Evolutionary conservation across 2,113 vertebrate species (phyloP), one percentile per base, ranked within the genome.

Genomic region (Hyaena hyaena): DNA sequence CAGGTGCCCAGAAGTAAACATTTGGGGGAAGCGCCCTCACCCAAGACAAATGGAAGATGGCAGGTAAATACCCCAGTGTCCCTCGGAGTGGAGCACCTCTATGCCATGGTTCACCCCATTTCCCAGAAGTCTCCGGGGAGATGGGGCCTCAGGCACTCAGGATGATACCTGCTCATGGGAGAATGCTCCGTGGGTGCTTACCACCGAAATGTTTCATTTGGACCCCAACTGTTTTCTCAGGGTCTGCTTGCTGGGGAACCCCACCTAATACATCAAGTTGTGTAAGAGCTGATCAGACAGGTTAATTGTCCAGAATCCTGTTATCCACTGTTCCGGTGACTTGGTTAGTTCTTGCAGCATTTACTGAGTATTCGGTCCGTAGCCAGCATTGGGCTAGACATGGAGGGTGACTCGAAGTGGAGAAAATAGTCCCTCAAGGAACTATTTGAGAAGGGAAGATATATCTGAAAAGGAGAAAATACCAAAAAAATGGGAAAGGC

Each of bases 121-220:
- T 93, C 79, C 87, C 61, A 79, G 66, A 95, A 48, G 15, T 16
- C 19, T 45, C 53, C 35, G 14, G 89, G 0, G 17, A 63, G 19
- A 8, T 2, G 17, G 26, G 23, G 9, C 45, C 86, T 26, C 39
- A 15, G 33, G 45, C 10, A 4, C 92, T 79, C 8, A 12, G 82
- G 63, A 45, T 24, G 19, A 35, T 33, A 63, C 31, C 48, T 9
- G 23, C 23, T 74, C 63, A 0, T 14, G 23, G 71, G 61, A 3
- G 11, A 3, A 10, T 2, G 19, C 58, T 53, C 0, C 1, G 1
- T 1, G 3, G 21, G 12, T 31, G 23, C 17, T 76, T 15, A 16
- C 5, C 68, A 74, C 63, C 76, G 31, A 58, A 9, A 9, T 33
- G 53, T 2, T 2, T 48, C 4, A 1, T 31, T 33, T 74, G 65